phyloP scores from a whole-genome alignment of 30 jellyfish, hydroid and myxozoan genomes.

The Aurelia aurita complex sp. Pacific region DNA sequence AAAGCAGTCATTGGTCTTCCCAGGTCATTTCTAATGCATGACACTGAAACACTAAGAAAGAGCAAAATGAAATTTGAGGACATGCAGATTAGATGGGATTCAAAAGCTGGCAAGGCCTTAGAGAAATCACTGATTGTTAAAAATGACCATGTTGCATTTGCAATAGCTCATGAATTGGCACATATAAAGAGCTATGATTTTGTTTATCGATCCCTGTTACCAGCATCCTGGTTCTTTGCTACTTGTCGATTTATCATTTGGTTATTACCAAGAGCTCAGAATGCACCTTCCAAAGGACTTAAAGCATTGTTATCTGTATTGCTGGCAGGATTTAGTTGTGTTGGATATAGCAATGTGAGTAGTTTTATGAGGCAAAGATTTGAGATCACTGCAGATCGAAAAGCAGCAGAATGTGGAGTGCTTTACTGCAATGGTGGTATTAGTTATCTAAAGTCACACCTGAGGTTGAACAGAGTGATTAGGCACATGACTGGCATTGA shows the following conservation, averaged over 20 bases:
- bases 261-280: slow-evolving; percentile 52
- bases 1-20: slow-evolving; percentile 88
- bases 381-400: slow-evolving; percentile 73
- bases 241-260: slow-evolving; percentile 56
- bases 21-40: slow-evolving; percentile 40
- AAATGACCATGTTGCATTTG: slow-evolving; percentile 74
- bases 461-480: slow-evolving; percentile 67
- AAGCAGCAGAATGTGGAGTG: slow-evolving; percentile 73
- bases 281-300: slow-evolving; percentile 48
- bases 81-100: slow-evolving; percentile 63
- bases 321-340: slow-evolving; percentile 55
- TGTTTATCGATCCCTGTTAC: slow-evolving; percentile 44
- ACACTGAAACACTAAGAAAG: slow-evolving; percentile 39
- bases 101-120: slow-evolving; percentile 59
- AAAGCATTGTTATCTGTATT: slow-evolving; percentile 40
- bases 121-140: slow-evolving; percentile 53
- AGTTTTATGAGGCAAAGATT: slow-evolving; percentile 24
- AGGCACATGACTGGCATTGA: slow-evolving; percentile 65
- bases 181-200: slow-evolving; percentile 72
- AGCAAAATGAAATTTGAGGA: slow-evolving; percentile 45
- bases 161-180: slow-evolving; percentile 87
- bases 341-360: slow-evolving; percentile 17
- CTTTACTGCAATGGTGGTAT: slow-evolving; percentile 85
- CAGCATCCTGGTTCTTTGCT: slow-evolving; percentile 71
- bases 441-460: slow-evolving; percentile 57